Percentiles rank a stretch among this genome's conserved stretches.
These are phyloP conservation scores for Himalopsyche tibetana DNA, from an alignment of 2,888 invertebrate genomes.

Conservation along the genomic window DNA sequence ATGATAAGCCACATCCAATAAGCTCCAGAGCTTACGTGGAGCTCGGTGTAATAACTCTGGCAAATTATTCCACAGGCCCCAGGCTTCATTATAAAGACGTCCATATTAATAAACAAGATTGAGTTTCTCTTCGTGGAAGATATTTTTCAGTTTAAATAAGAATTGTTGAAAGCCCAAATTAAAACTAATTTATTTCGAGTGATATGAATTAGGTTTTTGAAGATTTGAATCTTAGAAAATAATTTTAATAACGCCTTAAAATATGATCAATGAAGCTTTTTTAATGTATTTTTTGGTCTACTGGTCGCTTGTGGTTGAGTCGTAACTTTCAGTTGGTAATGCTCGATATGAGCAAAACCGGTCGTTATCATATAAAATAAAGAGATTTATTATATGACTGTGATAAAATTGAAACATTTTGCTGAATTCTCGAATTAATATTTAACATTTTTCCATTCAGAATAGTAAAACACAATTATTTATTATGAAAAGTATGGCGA, in stretches of 20 bases:
- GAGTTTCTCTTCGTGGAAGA: background rate
- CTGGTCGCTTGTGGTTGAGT: too few relatives aligned
- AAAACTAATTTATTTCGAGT: background rate
- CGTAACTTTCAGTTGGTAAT: too few relatives aligned
- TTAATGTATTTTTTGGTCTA: too few relatives aligned
- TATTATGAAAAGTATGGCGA: too few relatives aligned
- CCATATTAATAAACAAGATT: constrained; percentile 7
- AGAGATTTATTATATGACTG: too few relatives aligned
- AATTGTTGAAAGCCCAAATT: background rate
- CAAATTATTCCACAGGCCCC: background rate
- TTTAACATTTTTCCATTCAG: too few relatives aligned
- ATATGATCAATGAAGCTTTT: too few relatives aligned
- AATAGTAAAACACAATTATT: too few relatives aligned
- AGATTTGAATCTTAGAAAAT: background rate
- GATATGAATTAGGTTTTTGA: background rate
- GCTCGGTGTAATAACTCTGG: constrained; percentile 10
- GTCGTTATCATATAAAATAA: too few relatives aligned
- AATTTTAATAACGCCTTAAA: background rate
- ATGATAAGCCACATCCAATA: constrained; percentile 25
- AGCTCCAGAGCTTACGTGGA: background rate
- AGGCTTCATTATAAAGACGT: constrained; percentile 34
- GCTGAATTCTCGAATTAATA: too few relatives aligned
- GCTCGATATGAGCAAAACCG: too few relatives aligned
- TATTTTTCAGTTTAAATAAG: background rate
- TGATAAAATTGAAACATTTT: too few relatives aligned